Evolutionary conservation across 2,888 invertebrate genomes (phyloP), one percentile per base, ranked within the genome.

Genomic region (Biston stratarius): DNA sequence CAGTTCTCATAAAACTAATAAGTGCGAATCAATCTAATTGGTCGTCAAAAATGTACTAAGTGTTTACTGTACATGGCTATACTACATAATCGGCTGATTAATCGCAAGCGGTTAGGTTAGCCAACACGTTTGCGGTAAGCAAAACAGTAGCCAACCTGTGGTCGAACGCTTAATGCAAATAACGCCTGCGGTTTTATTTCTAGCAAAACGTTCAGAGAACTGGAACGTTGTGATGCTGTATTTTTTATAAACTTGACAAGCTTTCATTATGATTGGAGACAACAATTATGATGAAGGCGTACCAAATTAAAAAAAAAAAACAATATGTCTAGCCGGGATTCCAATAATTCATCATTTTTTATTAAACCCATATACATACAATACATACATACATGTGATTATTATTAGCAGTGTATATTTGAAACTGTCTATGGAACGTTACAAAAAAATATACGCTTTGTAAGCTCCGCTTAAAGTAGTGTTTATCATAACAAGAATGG

Each of bases 151-250:
- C 48, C 49, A 51, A 47, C 49, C 62, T 74, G 70, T 53, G 74
- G 72, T 71, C 57, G 64, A 33, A 24, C 65, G 53, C 62, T 68
- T 70, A 62, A 48, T 64, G 51, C 51, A 58, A 69, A 63, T 53
- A 14, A 47, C 44, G 48, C 58, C n/a, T 68, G 67, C 51, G 65
- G 67, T 69, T 59, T 51, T 57, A 66, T 63, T 24, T 55, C 56
- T 62, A 57, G 57, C 68, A 61, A 68, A 61, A 48, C 51, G 52
- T 56, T 52, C 33, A 55, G 53, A 15, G 36, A 58, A 38, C 15
- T 48, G 60, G 38, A 11, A 34, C 33, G 51, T 40, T 34, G 36
- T 15, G 51, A 40, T 52, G n/a, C 14, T 38, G 6, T 10, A n/a
- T 12, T 1, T 36, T n/a, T 24, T 3, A 6, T 48, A 48, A 10